Evolutionary conservation across 2,797 vertebrate genomes (phyloP), one percentile per base, ranked within the genome.

Genomic region (Heterohyrax brucei): DNA sequence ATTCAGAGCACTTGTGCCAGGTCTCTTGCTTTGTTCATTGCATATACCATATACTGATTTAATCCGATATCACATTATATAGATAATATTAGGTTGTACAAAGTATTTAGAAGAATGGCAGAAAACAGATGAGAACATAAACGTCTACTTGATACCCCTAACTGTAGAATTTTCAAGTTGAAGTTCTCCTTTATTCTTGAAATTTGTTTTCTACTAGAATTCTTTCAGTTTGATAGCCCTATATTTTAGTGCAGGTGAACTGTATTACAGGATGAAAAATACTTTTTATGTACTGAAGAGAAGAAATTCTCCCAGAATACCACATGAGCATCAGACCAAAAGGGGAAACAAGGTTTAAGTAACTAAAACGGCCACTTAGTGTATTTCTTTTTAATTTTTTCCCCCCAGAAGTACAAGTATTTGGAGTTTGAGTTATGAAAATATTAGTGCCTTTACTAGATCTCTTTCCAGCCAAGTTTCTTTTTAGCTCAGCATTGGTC

Each of bases 391-490:
- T 73, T 92, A 1, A n/a, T 6, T 22, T 62, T 26, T 1, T 1
- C 10, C 89, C 89, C 94, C 97, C 95, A 92, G 95, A 97, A 98
- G 82, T 91, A 78, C 93, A 93, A 96, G 84, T 94, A 97, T 90
- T 79, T 95, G 87, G 96, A 97, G 77, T 98, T 98, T 98, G 97
- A 89, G 10, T 28, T 97, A 95, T 97, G 97, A 97, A 98, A 98
- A 97, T 96, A 93, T 97, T 98, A 98, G 98, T 98, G 98, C 98
- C 98, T 98, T 99, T 98, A 97, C 97, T 97, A 97, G 97, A 95
- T 88, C 87, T 95, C 73, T 97, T 97, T 97, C 96, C 95, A 97
- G 87, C 46, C 75, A 96, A 95, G 91, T 98, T 96, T 64, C 80
- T 93, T 93, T 97, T 97, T 93, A 98, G 97, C 97, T 98, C 95